Conservation (phyloP, 2,888 invertebrate genomes). For the Clistopyga incitator region DNA sequence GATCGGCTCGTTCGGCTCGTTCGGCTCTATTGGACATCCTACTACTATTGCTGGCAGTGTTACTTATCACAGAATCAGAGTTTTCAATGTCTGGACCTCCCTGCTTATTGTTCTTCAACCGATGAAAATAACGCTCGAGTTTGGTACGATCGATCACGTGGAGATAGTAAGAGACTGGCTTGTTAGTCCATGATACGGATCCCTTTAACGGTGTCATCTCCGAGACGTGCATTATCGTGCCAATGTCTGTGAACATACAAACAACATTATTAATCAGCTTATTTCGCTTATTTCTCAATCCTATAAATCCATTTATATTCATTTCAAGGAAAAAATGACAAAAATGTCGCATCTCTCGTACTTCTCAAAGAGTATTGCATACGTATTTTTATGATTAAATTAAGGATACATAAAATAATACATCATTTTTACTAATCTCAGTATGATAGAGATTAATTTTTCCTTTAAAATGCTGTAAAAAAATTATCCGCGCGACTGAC, state of each 20-base stretch:
- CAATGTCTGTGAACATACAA: slow-evolving; percentile 90
- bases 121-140: slow-evolving; percentile 97
- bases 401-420: neutral
- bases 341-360: too few species aligned
- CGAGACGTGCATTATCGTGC: slow-evolving; percentile 99
- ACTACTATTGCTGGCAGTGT: slow-evolving; percentile 83
- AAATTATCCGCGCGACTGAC: too few species aligned
- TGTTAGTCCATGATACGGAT: slow-evolving; percentile 99
- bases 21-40: slow-evolving; percentile 79
- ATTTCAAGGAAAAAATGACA: neutral
- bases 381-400: too few species aligned
- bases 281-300: neutral
- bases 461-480: too few species aligned
- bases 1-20: slow-evolving; percentile 83
- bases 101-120: slow-evolving; percentile 90
- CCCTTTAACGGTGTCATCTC: slow-evolving; percentile 98
- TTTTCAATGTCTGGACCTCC: slow-evolving; percentile 81
- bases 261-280: neutral
- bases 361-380: too few species aligned
- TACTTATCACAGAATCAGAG: slow-evolving; percentile 84
- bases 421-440: too few species aligned
- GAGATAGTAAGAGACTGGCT: slow-evolving; percentile 99
- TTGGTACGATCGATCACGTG: slow-evolving; percentile 99
- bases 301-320: neutral
- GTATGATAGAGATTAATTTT: too few species aligned